Evolutionary conservation across 2,113 vertebrate species (phyloP), one percentile per base, ranked within the genome.

Genomic region (Anolis carolinensis): DNA sequence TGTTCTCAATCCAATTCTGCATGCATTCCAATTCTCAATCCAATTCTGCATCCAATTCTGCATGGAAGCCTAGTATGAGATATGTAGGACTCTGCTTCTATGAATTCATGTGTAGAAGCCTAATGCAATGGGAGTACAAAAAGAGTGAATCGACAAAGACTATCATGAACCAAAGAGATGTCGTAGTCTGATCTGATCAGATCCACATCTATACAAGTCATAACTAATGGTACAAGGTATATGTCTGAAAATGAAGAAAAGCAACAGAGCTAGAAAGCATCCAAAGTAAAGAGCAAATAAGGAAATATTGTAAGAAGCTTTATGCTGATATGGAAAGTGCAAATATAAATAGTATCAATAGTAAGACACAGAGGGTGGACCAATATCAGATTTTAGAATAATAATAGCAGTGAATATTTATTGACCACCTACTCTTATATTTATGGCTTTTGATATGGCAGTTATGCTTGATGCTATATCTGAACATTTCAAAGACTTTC

Each of bases 401-500:
- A 63, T 74, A 85, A 23, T 9, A 16, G 34, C 67, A 39, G 13
- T 71, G 52, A 10, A 21, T 32, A 82, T 74, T 83, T 84, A 25
- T 63, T 75, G 44, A 85, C 16, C 7, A 39, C 13, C n/a, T 59
- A 5, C 30, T n/a, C n/a, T n/a, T n/a, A 5, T 23, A 39, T 78
- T 20, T 3, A 27, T 30, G 7, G 39, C 4, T 93, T 93, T 91
- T 89, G 77, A 91, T 82, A 90, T 89, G 59, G 63, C 87, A 93
- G 88, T 94, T 93, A 92, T 73, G 82, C 84, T 86, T 81, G 89
- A 93, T 27, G 82, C 93, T 83, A 86, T 84, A 90, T 91, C 88
- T 94, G 92, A 92, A 89, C 74, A 85, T 88, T 93, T 88, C 85
- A 89, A 94, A 91, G 91, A 73, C 83, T 84, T 39, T 90, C 92